Percentiles rank a stretch among this genome's conserved stretches.
Conservation (phyloP, 2,888 invertebrate species). For the Copidosoma aretas region DNA sequence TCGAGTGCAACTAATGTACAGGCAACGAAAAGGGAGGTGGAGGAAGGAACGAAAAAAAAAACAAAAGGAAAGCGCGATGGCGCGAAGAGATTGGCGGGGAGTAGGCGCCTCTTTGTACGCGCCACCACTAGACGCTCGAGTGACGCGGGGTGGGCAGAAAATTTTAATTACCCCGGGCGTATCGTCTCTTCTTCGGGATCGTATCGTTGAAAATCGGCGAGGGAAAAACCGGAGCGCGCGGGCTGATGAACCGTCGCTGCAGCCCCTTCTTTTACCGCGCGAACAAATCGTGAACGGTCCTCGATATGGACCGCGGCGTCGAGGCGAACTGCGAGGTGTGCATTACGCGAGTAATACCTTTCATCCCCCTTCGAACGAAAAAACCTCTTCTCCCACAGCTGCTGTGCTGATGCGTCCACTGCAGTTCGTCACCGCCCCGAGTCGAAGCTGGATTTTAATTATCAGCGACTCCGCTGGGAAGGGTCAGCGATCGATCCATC, state of each 20-base stretch:
- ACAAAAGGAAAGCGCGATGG: background rate
- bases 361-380: no score
- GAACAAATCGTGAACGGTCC: slow-evolving; percentile 8
- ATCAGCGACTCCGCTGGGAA: no score
- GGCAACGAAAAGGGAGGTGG: no score
- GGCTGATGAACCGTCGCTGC: slow-evolving; percentile 20
- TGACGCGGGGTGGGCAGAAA: slow-evolving; percentile 17
- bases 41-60: no score
- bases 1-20: no score
- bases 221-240: background rate
- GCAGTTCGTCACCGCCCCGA: no score
- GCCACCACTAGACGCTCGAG: slow-evolving; percentile 7
- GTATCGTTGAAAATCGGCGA: background rate
- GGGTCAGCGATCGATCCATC: slow-evolving; percentile 14
- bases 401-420: no score
- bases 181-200: slow-evolving; percentile 12
- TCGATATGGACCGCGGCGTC: background rate
- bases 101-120: no score
- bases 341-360: no score
- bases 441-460: no score
- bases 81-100: background rate
- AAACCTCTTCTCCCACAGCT: no score
- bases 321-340: no score
- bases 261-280: slow-evolving; percentile 3
- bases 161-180: slow-evolving; percentile 32